Evolutionary conservation across 2,113 vertebrate species (phyloP), one percentile per base, ranked within the genome.

Genomic region (Aythya baeri): DNA sequence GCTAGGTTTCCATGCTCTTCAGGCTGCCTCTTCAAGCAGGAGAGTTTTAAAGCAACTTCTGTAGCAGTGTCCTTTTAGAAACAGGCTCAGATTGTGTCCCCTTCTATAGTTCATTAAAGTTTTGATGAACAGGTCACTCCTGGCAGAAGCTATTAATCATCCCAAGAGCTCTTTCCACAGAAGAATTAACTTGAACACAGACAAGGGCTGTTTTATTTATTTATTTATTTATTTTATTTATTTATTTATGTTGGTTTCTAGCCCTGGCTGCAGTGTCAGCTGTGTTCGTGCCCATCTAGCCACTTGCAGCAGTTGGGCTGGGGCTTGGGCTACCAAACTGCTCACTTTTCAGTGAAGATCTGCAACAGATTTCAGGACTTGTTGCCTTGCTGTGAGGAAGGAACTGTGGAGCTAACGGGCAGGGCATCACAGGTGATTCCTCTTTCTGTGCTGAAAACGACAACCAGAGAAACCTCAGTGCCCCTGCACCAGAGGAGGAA

Each of bases 261-360:
- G 9, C 29, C 12, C 25, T 52, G 63, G 9, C 50, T 4, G 0
- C 46, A 1, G 7, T 1, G 29, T n/a, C 46, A 13, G 26, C 38
- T 2, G 7, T 18, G 81, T 71, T 61, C n/a, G 34, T 16, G 74
- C 52, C 31, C 6, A 14, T 14, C 29, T 23, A 7, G 59, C 27
- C n/a, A 2, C 38, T 73, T 43, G 34, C 49, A 41, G 0, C 3
- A 5, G 59, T 18, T 2, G 50, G 34, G 43, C 68, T 57, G 63
- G 62, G 52, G 3, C 52, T 32, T 2, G 21, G 46, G 65, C 46
- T n/a, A 2, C 54, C 61, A 13, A 22, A 3, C 3, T 7, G 54
- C 43, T 66, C 7, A 0, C 72, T 36, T 13, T 6, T 81, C 68
- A 29, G 38, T 3, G 50, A 36, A 77, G 63, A 9, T 16, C 17